Percentiles rank a stretch among this genome's conserved stretches.
These are phyloP conservation scores for Zygothrica quintamaculata DNA, from an alignment of 2,888 invertebrate species.

Conservation along the genomic window DNA sequence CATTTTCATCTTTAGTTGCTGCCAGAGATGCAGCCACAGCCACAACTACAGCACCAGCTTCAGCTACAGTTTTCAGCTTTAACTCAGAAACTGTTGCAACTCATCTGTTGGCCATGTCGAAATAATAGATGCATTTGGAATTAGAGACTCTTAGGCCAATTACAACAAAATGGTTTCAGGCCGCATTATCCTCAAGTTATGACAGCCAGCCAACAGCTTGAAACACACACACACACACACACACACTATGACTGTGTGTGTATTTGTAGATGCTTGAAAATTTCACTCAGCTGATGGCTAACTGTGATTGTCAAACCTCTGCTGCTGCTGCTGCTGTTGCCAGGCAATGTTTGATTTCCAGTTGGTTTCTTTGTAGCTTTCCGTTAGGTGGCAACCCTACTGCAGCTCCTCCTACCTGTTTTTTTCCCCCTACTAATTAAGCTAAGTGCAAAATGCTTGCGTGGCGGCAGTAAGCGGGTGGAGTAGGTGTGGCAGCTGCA, in stretches of 20 bases:
- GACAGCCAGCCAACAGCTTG: slow-evolving; percentile 59
- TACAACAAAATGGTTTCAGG: slow-evolving; percentile 80
- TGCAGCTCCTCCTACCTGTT: not conserved
- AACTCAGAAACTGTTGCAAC: not conserved
- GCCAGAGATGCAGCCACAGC: too few relatives aligned
- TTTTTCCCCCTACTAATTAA: slow-evolving; percentile 63
- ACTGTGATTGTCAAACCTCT: slow-evolving; percentile 48
- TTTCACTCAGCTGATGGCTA: slow-evolving; percentile 14
- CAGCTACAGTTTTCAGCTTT: not conserved
- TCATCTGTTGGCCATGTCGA: slow-evolving; percentile 65
- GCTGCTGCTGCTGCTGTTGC: slow-evolving; percentile 23
- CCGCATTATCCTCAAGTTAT: slow-evolving; percentile 82
- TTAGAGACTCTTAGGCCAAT: slow-evolving; percentile 77
- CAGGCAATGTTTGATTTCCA: slow-evolving; percentile 40
- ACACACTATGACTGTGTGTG: slow-evolving; percentile 11
- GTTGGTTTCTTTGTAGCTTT: slow-evolving; percentile 30
- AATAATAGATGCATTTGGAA: slow-evolving; percentile 76
- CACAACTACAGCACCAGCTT: slow-evolving; percentile 13
- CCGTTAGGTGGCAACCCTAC: slow-evolving; percentile 1
- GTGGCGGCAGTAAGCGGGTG: slow-evolving; percentile 6
- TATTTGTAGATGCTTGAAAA: slow-evolving; percentile 14
- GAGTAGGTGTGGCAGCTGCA: slow-evolving; percentile 3
- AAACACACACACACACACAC: slow-evolving; percentile 10
- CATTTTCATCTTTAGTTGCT: slow-evolving; percentile 5
- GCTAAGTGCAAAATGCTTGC: slow-evolving; percentile 64